Percentiles rank a stretch among this genome's conserved stretches.
These are phyloP conservation scores for Neuroterus valhalla DNA, from an alignment of 1,140 invertebrate genomes.

Conservation along the genomic window DNA sequence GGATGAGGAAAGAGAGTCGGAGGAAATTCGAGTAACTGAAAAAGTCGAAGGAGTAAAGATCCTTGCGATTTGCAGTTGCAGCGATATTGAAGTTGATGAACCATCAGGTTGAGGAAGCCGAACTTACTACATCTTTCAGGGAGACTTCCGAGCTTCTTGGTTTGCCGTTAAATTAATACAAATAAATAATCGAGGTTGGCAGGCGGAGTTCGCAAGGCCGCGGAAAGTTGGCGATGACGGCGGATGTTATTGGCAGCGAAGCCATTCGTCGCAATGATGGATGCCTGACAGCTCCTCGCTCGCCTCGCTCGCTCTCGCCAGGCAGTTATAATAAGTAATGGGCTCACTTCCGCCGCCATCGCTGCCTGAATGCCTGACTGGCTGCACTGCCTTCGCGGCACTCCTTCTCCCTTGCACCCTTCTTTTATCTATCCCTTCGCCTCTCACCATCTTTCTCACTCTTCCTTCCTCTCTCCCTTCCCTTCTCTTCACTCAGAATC, in stretches of 20 bases:
- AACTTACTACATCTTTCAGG: background rate
- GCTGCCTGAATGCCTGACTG: constrained; percentile 69
- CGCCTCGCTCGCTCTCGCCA: constrained; percentile 62
- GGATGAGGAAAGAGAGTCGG: too few relatives aligned
- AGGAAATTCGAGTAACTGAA: too few relatives aligned
- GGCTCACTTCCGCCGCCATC: constrained; percentile 66
- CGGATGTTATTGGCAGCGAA: constrained; percentile 75
- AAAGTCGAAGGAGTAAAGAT: too few relatives aligned
- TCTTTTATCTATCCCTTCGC: constrained; percentile 41
- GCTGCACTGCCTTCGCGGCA: constrained; percentile 47
- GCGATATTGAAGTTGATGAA: too few relatives aligned
- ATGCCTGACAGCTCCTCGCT: constrained; percentile 71
- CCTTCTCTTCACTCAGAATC: constrained; percentile 40
- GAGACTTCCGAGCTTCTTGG: constrained; percentile 35
- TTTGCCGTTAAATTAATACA: constrained; percentile 58
- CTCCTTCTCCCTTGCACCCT: constrained; percentile 49
- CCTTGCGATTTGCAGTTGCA: too few relatives aligned
- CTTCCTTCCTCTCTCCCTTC: too few relatives aligned
- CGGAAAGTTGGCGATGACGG: constrained; percentile 74
- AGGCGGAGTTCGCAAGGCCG: constrained; percentile 57
- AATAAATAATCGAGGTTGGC: constrained; percentile 58
- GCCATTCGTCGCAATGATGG: constrained; percentile 75
- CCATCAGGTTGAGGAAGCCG: background rate
- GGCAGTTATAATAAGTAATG: constrained; percentile 75
- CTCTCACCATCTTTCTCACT: constrained; percentile 38